These are phyloP conservation scores for Heliornis fulica DNA, from an alignment of 2,113 vertebrate species.

Conservation along the genomic window DNA sequence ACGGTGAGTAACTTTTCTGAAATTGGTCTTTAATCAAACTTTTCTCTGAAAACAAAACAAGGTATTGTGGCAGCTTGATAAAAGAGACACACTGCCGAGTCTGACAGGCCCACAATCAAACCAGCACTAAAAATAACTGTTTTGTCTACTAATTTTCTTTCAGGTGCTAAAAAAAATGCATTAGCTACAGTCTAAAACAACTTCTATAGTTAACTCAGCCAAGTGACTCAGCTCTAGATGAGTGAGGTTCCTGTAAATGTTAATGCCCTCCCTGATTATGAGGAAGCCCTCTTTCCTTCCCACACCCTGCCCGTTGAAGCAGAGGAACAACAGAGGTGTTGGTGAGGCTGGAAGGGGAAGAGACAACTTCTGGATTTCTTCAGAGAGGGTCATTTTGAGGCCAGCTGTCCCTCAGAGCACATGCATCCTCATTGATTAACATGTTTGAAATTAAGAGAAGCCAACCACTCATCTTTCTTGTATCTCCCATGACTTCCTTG, in stretches of 20 bases:
- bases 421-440: not conserved
- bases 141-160: constrained; percentile 49
- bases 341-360: not conserved
- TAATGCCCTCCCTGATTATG: not conserved
- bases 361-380: not conserved
- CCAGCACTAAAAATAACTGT: constrained; percentile 60
- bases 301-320: not conserved
- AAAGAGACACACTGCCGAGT: constrained; percentile 49
- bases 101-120: constrained; percentile 64
- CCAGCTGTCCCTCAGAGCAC: not conserved
- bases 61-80: constrained; percentile 62
- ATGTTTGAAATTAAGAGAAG: not conserved
- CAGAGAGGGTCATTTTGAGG: not conserved
- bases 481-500: not conserved
- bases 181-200: constrained; percentile 8
- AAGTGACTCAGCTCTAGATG: constrained; percentile 49
- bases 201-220: not conserved
- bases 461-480: not conserved
- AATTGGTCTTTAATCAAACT: constrained; percentile 69
- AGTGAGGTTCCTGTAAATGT: not conserved
- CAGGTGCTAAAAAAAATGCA: constrained; percentile 34
- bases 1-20: constrained; percentile 53
- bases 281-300: not conserved
- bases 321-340: not conserved
- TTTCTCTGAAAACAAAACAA: constrained; percentile 59